Percentiles rank a stretch among this genome's conserved stretches.
Conservation (phyloP, 2,888 invertebrate genomes). For the Norana najaformis region DNA sequence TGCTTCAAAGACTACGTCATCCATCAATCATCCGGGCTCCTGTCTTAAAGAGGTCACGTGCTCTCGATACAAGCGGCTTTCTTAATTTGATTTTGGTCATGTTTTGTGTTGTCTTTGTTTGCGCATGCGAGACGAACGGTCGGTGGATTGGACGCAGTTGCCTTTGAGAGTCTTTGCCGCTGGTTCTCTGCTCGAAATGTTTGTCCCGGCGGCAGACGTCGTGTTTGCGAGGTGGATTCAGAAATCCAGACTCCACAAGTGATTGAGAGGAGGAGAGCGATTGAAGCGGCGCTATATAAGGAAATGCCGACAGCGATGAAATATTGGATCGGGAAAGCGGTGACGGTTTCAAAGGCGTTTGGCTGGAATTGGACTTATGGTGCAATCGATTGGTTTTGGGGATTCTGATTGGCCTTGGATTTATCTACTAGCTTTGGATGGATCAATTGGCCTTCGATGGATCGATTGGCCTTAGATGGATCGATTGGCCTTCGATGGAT, state of each 20-base stretch:
- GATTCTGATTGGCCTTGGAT: neutral
- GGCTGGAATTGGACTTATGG: neutral
- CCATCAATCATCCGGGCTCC: neutral
- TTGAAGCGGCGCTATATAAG: neutral
- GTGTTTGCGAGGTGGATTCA: neutral
- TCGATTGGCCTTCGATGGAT: too few relatives aligned
- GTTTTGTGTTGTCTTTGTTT: neutral
- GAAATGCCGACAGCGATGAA: too few relatives aligned
- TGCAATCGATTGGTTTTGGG: too few relatives aligned
- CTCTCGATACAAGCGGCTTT: neutral
- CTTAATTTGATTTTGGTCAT: neutral
- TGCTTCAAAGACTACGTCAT: neutral
- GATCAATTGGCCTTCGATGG: too few relatives aligned
- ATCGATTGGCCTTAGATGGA: too few relatives aligned
- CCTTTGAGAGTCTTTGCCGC: neutral
- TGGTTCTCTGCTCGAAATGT: neutral
- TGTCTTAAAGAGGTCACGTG: neutral
- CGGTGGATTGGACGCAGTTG: neutral
- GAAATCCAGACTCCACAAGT: neutral
- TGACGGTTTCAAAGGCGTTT: too few relatives aligned
- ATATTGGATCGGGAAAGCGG: neutral
- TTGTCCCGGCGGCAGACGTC: neutral
- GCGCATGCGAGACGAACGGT: neutral
- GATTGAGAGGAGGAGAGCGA: neutral
- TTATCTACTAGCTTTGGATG: too few relatives aligned